Percentiles rank a stretch among this genome's conserved stretches.
Evolutionary conservation across 1,140 invertebrate genomes (phyloP).

Genomic region (Globodera ellingtonae): DNA sequence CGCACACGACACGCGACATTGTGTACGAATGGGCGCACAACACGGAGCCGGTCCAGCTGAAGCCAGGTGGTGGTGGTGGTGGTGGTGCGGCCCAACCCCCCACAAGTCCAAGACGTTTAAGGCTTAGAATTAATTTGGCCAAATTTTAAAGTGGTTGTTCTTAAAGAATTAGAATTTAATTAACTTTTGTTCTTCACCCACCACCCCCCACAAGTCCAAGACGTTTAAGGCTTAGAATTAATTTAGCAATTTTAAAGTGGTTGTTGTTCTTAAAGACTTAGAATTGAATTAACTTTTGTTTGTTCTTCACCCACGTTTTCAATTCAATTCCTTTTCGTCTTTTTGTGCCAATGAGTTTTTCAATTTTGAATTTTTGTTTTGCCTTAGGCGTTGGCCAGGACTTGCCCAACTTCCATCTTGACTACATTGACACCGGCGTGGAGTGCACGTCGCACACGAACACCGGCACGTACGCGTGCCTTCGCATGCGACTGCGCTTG

Average conservation of each 20-base stretch:
- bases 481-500: constrained; percentile 48
- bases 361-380: constrained; percentile 37
- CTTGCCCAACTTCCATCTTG: constrained; percentile 50
- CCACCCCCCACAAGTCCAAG: no score
- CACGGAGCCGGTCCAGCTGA: constrained; percentile 20
- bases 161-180: neutral
- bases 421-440: constrained; percentile 46
- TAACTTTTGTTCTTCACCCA: neutral
- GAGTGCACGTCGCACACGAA: constrained; percentile 56
- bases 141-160: no score
- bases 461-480: constrained; percentile 49
- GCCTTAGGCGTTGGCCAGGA: constrained; percentile 47
- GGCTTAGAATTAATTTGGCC: no score
- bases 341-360: neutral
- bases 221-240: no score
- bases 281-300: no score
- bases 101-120: neutral
- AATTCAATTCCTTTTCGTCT: no score
- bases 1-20: constrained; percentile 45
- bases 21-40: constrained; percentile 35
- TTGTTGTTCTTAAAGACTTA: no score
- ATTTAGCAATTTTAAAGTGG: no score
- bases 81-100: neutral
- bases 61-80: neutral
- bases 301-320: no score